Base-by-base conservation (phyloP, 2,888 invertebrate species). In the Mythimna ferrago region DNA sequence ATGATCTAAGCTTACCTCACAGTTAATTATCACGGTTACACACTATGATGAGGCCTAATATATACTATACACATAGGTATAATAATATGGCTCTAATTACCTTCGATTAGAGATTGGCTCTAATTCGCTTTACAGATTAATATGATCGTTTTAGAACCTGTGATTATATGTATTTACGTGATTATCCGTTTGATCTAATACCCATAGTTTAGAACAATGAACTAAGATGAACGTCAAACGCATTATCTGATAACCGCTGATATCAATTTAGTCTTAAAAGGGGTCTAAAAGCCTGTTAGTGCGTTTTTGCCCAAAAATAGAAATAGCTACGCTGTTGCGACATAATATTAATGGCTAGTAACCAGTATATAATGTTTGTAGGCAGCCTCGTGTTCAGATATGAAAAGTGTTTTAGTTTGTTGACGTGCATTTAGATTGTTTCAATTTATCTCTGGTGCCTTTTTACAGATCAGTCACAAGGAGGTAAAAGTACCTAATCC, bases 61-160 rank as follows among this genome's bases (percentile, higher is more conserved):
- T n/a, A n/a, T n/a, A n/a, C n/a, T 73, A 70, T 62, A 73, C 66
- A 56, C 56, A 54, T 58, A 38, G 2, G 21, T 76, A 32, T 3
- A 2, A n/a, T n/a, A n/a, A n/a, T n/a, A n/a, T n/a, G n/a, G n/a
- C n/a, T n/a, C n/a, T 32, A 76, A 86, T 86, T 67, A 71, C 35
- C 58, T 58, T 70, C 56, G 56, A 86, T 82, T 78, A 78, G 66
- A 78, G 74, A 67, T 56, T 69, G 62, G 57, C 16, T 73, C 56
- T 81, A 66, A 81, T 68, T 81, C 62, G 65, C 76, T 84, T 84
- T 60, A 66, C 62, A 60, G 67, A 81, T 81, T 84, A 84, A 76
- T 76, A 60, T 48, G 41, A 56, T 2, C 62, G 54, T 70, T 83
- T 70, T 14, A 53, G 26, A 41, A 21, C 58, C 51, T 53, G 54